Conservation (phyloP, 1,140 invertebrate genomes). For the Eupeodes corollae region DNA sequence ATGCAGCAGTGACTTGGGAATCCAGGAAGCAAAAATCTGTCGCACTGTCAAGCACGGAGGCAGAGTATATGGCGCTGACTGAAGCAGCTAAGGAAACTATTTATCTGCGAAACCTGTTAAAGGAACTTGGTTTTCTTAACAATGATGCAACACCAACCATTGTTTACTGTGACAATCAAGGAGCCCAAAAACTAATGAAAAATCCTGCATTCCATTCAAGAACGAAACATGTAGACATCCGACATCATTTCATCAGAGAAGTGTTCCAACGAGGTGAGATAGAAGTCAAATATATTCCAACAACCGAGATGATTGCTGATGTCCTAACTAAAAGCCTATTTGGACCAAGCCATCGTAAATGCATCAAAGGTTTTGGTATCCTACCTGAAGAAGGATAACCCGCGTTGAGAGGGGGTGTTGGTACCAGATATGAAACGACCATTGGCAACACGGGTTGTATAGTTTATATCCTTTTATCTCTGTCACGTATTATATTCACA, state of each 20-base stretch:
- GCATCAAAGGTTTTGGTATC: too few relatives aligned
- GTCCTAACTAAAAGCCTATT: conserved; percentile 7
- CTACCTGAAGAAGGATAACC: too few relatives aligned
- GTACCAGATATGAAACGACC: too few relatives aligned
- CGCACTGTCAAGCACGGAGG: conserved; percentile 39
- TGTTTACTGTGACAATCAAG: conserved; percentile 9
- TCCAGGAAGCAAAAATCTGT: conserved; percentile 37
- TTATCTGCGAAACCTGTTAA: conserved; percentile 22
- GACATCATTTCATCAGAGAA: conserved; percentile 8
- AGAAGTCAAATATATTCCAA: conserved; percentile 9
- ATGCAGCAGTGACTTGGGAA: conserved; percentile 33
- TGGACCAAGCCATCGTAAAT: conserved; percentile 3
- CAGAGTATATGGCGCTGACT: conserved; percentile 39
- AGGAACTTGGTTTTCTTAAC: conserved; percentile 13
- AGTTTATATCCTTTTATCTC: too few relatives aligned
- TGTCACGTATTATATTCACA: too few relatives aligned
- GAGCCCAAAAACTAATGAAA: conserved; percentile 2
- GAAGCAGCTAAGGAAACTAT: conserved; percentile 34
- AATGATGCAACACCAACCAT: neutral
- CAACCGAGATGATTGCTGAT: conserved; percentile 7
- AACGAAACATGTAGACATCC: conserved; percentile 10
- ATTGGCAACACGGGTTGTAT: too few relatives aligned
- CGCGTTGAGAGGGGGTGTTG: too few relatives aligned
- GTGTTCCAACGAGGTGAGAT: conserved; percentile 9
- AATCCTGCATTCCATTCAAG: conserved; percentile 1